These are phyloP conservation scores for Meloe dianella DNA, from an alignment of 2,888 invertebrate species.

Conservation along the genomic window DNA sequence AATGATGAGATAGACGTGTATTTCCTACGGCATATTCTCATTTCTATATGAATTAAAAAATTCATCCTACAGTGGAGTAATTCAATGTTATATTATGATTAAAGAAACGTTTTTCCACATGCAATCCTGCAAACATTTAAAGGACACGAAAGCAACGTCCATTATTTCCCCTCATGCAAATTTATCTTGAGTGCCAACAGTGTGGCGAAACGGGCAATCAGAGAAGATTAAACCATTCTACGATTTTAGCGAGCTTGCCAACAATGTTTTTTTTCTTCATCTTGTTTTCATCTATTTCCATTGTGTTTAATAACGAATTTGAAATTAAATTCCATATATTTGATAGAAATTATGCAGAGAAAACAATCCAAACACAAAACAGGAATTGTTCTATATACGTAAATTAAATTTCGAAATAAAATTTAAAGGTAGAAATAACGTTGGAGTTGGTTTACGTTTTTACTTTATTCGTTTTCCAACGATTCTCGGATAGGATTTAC, in stretches of 20 bases:
- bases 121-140: constrained; percentile 9
- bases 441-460: too few relatives aligned
- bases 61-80: too few relatives aligned
- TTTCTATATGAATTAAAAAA: neutral
- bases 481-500: neutral
- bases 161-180: constrained; percentile 24
- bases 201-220: constrained; percentile 22
- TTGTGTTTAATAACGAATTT: neutral
- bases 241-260: neutral
- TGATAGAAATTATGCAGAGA: neutral
- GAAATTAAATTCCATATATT: neutral
- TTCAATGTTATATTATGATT: neutral
- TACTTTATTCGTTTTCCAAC: too few relatives aligned
- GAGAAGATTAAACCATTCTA: constrained; percentile 17
- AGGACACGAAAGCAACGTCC: neutral
- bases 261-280: neutral
- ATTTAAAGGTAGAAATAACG: too few relatives aligned
- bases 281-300: neutral
- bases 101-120: neutral
- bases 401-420: too few relatives aligned
- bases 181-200: constrained; percentile 28
- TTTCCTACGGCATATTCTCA: neutral
- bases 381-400: too few relatives aligned
- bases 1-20: neutral
- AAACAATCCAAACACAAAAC: too few relatives aligned